A percentile compares a stretch with the other conserved stretches of the same genome.
phyloP scores from a whole-genome alignment of 64 coral and sea anemone species.

The Dendrophyllia cribrosa region DNA sequence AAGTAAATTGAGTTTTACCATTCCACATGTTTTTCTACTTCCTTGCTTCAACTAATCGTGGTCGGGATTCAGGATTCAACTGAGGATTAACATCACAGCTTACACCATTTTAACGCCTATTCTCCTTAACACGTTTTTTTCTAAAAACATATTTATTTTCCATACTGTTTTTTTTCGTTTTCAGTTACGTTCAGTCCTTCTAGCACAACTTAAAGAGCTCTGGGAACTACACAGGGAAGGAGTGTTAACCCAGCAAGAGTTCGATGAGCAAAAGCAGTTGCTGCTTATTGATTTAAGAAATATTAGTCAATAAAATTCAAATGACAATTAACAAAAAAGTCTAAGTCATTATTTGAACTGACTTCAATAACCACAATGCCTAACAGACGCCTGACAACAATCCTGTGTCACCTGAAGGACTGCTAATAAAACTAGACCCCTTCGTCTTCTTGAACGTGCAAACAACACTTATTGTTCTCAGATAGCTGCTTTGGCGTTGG shows the following conservation, averaged over 20 bases:
- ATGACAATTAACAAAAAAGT: background rate
- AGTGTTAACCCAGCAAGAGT: slow-evolving; percentile 5
- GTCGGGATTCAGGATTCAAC: too few species aligned
- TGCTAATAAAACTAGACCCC: background rate
- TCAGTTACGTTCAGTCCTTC: slow-evolving; percentile 13
- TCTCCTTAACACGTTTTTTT: too few species aligned
- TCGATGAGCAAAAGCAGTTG: slow-evolving; percentile 8
- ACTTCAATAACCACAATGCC: slow-evolving; percentile 14
- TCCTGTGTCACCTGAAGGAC: background rate
- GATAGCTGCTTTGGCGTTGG: slow-evolving; percentile 24
- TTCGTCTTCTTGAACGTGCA: slow-evolving; percentile 1
- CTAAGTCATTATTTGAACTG: background rate
- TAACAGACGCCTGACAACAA: background rate
- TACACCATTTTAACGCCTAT: too few species aligned
- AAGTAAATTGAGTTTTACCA: background rate
- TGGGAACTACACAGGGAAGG: slow-evolving; percentile 3
- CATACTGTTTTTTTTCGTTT: background rate
- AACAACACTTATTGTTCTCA: slow-evolving; percentile 11
- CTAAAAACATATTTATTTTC: background rate
- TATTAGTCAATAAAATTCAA: slow-evolving; percentile 12
- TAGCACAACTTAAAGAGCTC: slow-evolving; percentile 4
- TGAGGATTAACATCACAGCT: too few species aligned
- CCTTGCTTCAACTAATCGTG: too few species aligned
- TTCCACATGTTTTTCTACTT: too few species aligned
- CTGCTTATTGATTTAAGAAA: slow-evolving; percentile 8